Percentiles rank a stretch among this genome's conserved stretches.
These are phyloP conservation scores for Mungos mungo DNA, from an alignment of 2,113 vertebrate species.

Conservation along the genomic window DNA sequence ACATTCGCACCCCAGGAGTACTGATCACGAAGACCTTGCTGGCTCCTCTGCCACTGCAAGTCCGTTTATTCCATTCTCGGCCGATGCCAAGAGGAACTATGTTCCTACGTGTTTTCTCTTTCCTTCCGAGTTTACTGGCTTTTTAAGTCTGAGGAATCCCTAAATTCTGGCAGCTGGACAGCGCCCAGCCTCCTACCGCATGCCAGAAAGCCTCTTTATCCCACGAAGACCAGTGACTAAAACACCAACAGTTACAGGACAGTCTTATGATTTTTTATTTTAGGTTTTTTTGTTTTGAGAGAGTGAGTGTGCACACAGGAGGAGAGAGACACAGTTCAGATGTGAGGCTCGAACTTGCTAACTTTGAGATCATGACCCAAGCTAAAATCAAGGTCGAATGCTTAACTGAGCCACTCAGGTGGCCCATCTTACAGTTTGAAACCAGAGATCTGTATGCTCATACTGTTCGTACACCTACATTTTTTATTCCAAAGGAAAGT, in stretches of 20 bases:
- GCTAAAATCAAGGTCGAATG: no score
- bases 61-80: background rate
- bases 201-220: background rate
- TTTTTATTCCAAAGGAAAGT: background rate
- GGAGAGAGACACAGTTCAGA: no score
- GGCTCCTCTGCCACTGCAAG: background rate
- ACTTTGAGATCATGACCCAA: no score
- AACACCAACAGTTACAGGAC: background rate
- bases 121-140: background rate
- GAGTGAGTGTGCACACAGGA: no score
- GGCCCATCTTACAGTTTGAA: background rate
- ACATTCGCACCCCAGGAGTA: background rate
- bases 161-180: background rate
- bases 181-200: background rate
- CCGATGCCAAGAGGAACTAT: background rate
- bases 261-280: background rate
- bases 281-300: no score
- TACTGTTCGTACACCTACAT: background rate
- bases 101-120: background rate
- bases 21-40: background rate
- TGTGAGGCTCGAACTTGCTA: no score
- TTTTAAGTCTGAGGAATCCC: background rate
- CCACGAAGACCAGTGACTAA: background rate
- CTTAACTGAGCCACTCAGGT: no score
- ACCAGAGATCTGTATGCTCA: background rate